Conservation (phyloP, 2,113 vertebrate genomes). For the Eidolon helvum region DNA sequence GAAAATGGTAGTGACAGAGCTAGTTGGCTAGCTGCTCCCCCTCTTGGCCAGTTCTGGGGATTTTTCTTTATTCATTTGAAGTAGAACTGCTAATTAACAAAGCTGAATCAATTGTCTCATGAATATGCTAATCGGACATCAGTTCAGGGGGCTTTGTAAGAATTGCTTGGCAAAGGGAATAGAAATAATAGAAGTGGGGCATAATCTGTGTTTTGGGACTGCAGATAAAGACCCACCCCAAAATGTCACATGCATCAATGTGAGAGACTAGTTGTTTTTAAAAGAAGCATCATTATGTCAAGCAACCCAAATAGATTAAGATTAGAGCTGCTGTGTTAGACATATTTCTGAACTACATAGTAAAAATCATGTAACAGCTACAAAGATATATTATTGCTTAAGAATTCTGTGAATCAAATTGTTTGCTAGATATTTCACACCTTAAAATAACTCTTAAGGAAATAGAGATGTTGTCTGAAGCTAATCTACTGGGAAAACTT, state of each 20-base stretch:
- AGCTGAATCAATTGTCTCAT: conserved; percentile 63
- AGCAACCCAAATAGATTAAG: conserved; percentile 17
- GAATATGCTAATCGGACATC: conserved; percentile 70
- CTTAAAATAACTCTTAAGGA: conserved; percentile 11
- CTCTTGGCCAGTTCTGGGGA: conserved; percentile 60
- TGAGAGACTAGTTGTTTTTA: conserved; percentile 45
- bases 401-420: background rate
- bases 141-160: conserved; percentile 34
- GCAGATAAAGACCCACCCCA: conserved; percentile 22
- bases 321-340: conserved; percentile 40
- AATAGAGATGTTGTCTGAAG: background rate
- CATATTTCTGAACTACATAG: conserved; percentile 2
- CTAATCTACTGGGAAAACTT: background rate
- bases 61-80: background rate
- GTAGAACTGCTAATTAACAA: conserved; percentile 65
- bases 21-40: conserved; percentile 71
- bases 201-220: conserved; percentile 52
- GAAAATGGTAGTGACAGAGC: conserved; percentile 15
- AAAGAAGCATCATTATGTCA: conserved; percentile 35
- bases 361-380: background rate
- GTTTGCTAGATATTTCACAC: background rate
- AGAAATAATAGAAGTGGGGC: conserved; percentile 42
- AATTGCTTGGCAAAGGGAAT: conserved; percentile 57
- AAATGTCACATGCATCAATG: conserved; percentile 1
- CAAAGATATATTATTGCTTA: background rate